These are phyloP conservation scores for Monochamus saltuarius DNA, from an alignment of 1,140 invertebrate species.

Conservation along the genomic window DNA sequence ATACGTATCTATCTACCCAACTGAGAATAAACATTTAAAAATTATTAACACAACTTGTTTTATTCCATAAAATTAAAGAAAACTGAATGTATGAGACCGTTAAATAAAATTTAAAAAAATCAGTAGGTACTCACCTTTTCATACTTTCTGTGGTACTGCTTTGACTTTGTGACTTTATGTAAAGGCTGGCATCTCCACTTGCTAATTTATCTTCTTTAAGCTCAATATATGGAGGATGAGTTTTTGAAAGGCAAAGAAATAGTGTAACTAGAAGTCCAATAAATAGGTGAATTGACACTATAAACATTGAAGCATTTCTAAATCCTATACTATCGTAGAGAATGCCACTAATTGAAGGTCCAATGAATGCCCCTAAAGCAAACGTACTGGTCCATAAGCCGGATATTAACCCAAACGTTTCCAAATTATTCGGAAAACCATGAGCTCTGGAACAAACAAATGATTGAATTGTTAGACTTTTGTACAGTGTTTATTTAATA, in stretches of 20 bases:
- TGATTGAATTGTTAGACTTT: neutral
- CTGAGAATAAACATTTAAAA: too few species aligned
- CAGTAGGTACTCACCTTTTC: conserved; percentile 32
- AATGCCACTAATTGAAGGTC: conserved; percentile 75
- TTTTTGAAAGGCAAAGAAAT: conserved; percentile 34
- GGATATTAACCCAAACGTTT: conserved; percentile 82
- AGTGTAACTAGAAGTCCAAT: conserved; percentile 53
- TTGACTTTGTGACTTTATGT: conserved; percentile 10
- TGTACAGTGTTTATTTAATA: too few species aligned
- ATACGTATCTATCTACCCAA: too few species aligned
- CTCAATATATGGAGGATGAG: conserved; percentile 39
- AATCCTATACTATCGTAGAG: conserved; percentile 76
- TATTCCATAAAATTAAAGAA: neutral
- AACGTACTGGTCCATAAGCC: conserved; percentile 84
- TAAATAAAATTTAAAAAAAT: neutral
- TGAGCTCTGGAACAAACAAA: conserved; percentile 55
- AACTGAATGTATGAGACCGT: neutral
- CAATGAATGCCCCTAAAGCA: conserved; percentile 82
- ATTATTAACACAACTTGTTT: neutral
- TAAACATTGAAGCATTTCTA: conserved; percentile 67
- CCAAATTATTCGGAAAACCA: conserved; percentile 76
- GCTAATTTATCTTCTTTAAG: conserved; percentile 43
- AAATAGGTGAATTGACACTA: conserved; percentile 65
- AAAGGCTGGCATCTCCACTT: conserved; percentile 32
- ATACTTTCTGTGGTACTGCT: conserved; percentile 42